Evolutionary conservation across 2,113 vertebrate genomes (phyloP).

Genomic region (Vicugna pacos): DNA sequence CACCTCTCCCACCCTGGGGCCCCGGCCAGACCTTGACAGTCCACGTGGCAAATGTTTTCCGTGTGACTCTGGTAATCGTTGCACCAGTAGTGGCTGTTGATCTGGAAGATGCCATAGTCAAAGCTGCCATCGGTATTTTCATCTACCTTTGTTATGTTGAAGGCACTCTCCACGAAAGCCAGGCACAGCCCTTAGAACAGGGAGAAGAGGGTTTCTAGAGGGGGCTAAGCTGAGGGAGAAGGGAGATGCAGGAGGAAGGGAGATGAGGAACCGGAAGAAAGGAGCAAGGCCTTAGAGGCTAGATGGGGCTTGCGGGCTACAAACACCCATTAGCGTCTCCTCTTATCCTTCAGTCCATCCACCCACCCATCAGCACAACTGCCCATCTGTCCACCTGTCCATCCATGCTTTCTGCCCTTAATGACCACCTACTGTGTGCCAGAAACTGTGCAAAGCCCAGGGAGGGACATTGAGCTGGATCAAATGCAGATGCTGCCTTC

Average conservation of each 20-base stretch:
- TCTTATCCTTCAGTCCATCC: not conserved
- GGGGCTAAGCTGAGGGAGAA: not conserved
- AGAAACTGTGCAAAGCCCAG: not conserved
- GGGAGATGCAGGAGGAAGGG: not conserved
- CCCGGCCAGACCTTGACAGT: conserved; percentile 62
- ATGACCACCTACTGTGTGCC: not conserved
- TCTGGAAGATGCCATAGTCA: conserved; percentile 77
- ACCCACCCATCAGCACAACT: not conserved
- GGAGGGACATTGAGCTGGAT: not conserved
- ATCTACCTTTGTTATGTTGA: conserved; percentile 65
- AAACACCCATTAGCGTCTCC: not conserved
- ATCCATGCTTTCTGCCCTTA: not conserved
- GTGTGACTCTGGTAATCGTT: not conserved
- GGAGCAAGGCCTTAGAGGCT: not conserved
- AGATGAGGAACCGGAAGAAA: not conserved
- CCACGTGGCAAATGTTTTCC: not conserved
- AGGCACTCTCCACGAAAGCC: conserved; percentile 70
- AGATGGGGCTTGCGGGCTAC: not conserved
- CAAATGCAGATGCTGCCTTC: not conserved
- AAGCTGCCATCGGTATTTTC: conserved; percentile 53
- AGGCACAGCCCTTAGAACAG: conserved; percentile 78
- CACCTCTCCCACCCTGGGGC: not conserved
- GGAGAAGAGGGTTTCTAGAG: conserved; percentile 6
- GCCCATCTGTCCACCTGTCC: not conserved
- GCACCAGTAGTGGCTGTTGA: conserved; percentile 84